A percentile compares a stretch with the other conserved stretches of the same genome.
Evolutionary conservation across 2,888 invertebrate species (phyloP).

Genomic region (Alitta virens): DNA sequence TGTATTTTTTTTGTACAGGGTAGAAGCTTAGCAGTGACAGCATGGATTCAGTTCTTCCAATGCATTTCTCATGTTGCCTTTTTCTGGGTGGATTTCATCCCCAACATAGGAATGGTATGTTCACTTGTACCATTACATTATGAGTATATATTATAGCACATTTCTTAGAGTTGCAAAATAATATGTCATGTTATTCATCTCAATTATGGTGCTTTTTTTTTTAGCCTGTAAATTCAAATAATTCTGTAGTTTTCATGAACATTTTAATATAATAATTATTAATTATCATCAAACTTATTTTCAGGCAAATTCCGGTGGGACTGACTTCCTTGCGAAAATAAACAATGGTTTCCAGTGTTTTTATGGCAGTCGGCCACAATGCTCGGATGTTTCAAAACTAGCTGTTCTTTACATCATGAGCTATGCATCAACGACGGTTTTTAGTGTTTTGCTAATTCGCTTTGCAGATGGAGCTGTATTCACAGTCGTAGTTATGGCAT

Average conservation of each 20-base stretch:
- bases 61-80: slow-evolving; percentile 13
- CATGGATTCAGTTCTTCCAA: slow-evolving; percentile 10
- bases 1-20: slow-evolving; percentile 2
- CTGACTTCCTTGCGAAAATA: slow-evolving; percentile 20
- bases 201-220: too few species aligned
- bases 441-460: slow-evolving; percentile 37
- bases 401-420: slow-evolving; percentile 34
- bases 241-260: too few species aligned
- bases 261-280: too few species aligned
- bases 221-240: too few species aligned
- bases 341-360: slow-evolving; percentile 30
- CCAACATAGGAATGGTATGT: slow-evolving; percentile 38
- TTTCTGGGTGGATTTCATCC: slow-evolving; percentile 41
- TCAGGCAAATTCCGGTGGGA: slow-evolving; percentile 26
- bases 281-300: too few species aligned
- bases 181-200: too few species aligned
- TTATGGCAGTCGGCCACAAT: slow-evolving; percentile 28
- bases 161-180: too few species aligned
- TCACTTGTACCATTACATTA: too few species aligned
- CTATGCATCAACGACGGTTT: slow-evolving; percentile 33
- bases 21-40: slow-evolving; percentile 3
- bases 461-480: slow-evolving; percentile 42
- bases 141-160: background rate
- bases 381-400: slow-evolving; percentile 26
- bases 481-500: slow-evolving; percentile 35